These are phyloP conservation scores for Dendrolimus houi DNA, from an alignment of 2,888 invertebrate species.

Conservation along the genomic window DNA sequence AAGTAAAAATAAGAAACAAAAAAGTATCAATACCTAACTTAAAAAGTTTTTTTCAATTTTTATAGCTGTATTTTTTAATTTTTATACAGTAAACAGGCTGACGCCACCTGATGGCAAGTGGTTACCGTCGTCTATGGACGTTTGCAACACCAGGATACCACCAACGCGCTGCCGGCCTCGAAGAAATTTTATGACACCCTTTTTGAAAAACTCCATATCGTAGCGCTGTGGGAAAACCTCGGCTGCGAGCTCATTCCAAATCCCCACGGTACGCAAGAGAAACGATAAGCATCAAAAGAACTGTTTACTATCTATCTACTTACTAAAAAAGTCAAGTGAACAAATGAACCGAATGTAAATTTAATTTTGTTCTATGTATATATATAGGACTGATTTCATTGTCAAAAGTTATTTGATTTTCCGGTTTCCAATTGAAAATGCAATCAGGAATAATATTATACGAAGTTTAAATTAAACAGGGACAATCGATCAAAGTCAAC, in stretches of 20 bases:
- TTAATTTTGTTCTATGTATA: too few relatives aligned
- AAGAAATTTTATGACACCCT: background rate
- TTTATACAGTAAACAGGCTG: background rate
- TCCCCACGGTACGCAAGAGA: too few relatives aligned
- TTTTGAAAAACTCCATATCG: too few relatives aligned
- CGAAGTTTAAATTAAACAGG: background rate
- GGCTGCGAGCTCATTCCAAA: too few relatives aligned
- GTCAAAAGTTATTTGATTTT: background rate
- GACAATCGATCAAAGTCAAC: slow-evolving; percentile 10
- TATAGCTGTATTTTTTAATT: background rate
- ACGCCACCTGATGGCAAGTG: background rate
- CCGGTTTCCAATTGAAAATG: background rate
- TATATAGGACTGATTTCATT: background rate
- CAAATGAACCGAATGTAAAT: too few relatives aligned
- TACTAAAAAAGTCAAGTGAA: too few relatives aligned
- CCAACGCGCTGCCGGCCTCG: background rate
- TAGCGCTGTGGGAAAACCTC: too few relatives aligned
- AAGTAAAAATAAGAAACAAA: too few relatives aligned
- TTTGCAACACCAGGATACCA: background rate
- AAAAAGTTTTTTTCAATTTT: background rate
- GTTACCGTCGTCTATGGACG: background rate
- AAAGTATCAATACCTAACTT: too few relatives aligned
- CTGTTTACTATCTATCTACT: too few relatives aligned
- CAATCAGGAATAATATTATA: background rate
- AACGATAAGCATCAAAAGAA: too few relatives aligned